Conservation (phyloP, 1,140 invertebrate genomes). For the Gryon sp. region DNA sequence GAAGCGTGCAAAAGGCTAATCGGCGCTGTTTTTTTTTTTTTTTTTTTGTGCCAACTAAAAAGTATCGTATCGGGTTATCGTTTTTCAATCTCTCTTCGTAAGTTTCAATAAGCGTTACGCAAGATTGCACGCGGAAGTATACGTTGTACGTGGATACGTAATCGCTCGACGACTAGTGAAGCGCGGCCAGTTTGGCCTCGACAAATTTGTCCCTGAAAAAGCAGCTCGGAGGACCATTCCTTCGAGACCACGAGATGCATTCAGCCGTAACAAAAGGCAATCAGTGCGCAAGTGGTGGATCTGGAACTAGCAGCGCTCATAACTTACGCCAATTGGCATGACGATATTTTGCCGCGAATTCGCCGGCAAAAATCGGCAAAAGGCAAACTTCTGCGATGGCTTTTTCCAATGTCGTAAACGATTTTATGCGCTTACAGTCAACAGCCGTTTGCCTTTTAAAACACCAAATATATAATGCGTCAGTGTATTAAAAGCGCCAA, state of each 20-base stretch:
- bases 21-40: conserved; percentile 37
- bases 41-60: conserved; percentile 45
- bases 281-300: conserved; percentile 70
- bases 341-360: conserved; percentile 69
- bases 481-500: conserved; percentile 28
- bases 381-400: conserved; percentile 42
- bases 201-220: conserved; percentile 67
- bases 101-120: conserved; percentile 51
- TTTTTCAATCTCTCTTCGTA: conserved; percentile 55
- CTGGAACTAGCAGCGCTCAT: conserved; percentile 69
- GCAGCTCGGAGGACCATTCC: conserved; percentile 43
- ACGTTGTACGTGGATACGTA: conserved; percentile 51
- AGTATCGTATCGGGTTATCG: conserved; percentile 61
- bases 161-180: conserved; percentile 67
- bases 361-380: conserved; percentile 44
- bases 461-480: conserved; percentile 51
- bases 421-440: conserved; percentile 48
- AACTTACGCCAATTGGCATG: conserved; percentile 73
- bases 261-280: conserved; percentile 75
- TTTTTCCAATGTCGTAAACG: conserved; percentile 51
- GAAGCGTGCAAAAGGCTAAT: conserved; percentile 41
- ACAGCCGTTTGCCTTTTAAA: conserved; percentile 56
- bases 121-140: conserved; percentile 59
- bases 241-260: conserved; percentile 59
- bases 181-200: conserved; percentile 68